Evolutionary conservation across 2,888 invertebrate species (phyloP).

Genomic region (Nomada flava): DNA sequence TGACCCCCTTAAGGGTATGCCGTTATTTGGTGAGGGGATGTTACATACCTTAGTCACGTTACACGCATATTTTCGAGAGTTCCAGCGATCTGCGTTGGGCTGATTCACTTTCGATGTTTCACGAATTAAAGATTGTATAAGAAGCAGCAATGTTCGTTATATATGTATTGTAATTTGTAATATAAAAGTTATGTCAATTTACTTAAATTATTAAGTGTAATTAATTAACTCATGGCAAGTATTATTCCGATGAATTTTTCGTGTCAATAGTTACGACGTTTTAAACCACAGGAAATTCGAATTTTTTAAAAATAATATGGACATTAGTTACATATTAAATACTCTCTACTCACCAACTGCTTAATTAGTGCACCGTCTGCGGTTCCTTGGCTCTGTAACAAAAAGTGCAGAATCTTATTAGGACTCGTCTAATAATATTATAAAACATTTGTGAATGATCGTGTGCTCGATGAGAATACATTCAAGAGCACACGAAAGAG

Average conservation of each 20-base stretch:
- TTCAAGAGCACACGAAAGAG: not conserved
- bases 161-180: not conserved
- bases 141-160: not conserved
- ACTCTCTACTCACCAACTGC: slow-evolving; percentile 16
- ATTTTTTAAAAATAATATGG: not conserved
- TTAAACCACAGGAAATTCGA: too few relatives aligned
- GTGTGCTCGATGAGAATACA: not conserved
- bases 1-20: slow-evolving; percentile 26
- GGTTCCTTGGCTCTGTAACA: slow-evolving; percentile 16
- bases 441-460: not conserved
- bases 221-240: too few relatives aligned
- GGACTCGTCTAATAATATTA: not conserved
- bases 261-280: too few relatives aligned
- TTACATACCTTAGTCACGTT: slow-evolving; percentile 1
- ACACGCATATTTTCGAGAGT: slow-evolving; percentile 15
- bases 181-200: too few relatives aligned
- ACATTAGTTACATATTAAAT: not conserved
- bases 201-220: too few relatives aligned
- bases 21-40: slow-evolving; percentile 34
- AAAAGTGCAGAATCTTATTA: not conserved
- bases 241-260: too few relatives aligned
- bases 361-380: not conserved
- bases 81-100: not conserved
- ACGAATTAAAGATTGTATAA: too few relatives aligned
- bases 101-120: not conserved